Conservation (phyloP, 2,888 invertebrate species). For the Amphipyra tragopoginis region DNA sequence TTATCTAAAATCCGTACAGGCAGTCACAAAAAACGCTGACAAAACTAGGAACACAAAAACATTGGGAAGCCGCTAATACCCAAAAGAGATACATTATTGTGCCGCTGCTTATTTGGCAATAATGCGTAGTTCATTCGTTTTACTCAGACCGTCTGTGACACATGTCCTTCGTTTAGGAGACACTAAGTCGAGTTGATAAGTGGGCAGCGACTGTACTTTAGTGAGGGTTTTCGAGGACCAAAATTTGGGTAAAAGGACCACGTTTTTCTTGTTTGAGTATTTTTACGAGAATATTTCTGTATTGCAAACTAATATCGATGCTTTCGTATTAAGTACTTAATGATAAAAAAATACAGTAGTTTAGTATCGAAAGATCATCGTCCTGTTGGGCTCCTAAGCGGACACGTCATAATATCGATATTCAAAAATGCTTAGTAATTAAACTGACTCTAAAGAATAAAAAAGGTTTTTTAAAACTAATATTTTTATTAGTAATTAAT, state of each 20-base stretch:
- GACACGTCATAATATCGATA: too few species aligned
- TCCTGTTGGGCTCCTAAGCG: too few species aligned
- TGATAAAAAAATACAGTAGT: too few species aligned
- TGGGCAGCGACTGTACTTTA: slow-evolving; percentile 39
- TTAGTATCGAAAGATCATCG: too few species aligned
- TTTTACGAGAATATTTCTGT: neutral
- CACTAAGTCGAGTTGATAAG: slow-evolving; percentile 65
- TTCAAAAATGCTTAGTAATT: too few species aligned
- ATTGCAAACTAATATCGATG: too few species aligned
- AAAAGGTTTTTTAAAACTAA: too few species aligned
- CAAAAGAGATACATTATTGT: slow-evolving; percentile 54
- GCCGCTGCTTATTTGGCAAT: slow-evolving; percentile 58
- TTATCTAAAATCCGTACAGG: slow-evolving; percentile 28
- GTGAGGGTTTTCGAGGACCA: slow-evolving; percentile 13
- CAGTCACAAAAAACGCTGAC: slow-evolving; percentile 42
- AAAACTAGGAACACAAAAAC: slow-evolving; percentile 47
- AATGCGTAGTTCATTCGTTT: slow-evolving; percentile 62
- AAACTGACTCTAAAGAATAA: too few species aligned
- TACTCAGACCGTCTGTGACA: slow-evolving; percentile 59
- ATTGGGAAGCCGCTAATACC: slow-evolving; percentile 38
- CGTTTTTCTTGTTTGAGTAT: slow-evolving; percentile 15
- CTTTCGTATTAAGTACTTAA: too few species aligned
- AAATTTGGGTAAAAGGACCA: slow-evolving; percentile 10
- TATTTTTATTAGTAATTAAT: too few species aligned
- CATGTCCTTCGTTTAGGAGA: slow-evolving; percentile 59